Evolutionary conservation across 2,888 invertebrate species (phyloP), one percentile per base, ranked within the genome.

Genomic region (Nomada ferruginata): DNA sequence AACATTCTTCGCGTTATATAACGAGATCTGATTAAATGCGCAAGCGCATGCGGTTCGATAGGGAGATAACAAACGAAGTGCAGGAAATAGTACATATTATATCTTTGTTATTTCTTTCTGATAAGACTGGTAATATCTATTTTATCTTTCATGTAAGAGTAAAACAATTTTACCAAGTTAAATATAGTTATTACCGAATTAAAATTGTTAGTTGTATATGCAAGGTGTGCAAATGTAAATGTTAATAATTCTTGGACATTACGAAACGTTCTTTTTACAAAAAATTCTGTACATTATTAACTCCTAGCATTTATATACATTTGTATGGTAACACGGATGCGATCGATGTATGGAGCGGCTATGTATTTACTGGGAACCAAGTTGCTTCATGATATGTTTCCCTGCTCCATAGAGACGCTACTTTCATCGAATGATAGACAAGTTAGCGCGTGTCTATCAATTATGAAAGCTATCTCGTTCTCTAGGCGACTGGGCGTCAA

Each of bases 351-450:
- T 59, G 29, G 53, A 59, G 47, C 69, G 47, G 11, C 36, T 36
- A 7, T 7, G 36, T 36, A 50, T 70, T 55, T 52, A 26, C 20
- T 57, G 52, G 53, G 64, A 71, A 53, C 50, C 23, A 60, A 86
- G 89, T 84, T 89, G 80, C 76, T 83, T 63, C 36, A 76, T 50
- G 18, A 63, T 70, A 79, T 89, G 85, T 55, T 83, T 9, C 65
- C 76, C 89, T 88, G 80, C 23, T 83, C 80, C 18, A 47, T 61
- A 79, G 72, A 86, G 86, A 87, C 89, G 86, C 85, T 83, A 84
- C 85, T 87, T 89, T 87, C 87, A 87, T 79, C 80, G 82, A 89
- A 85, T 89, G 88, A 89, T 85, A 86, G 89, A 89, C 87, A 89
- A 89, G 86, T 86, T 85, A 65, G 23, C 52, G 23, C 79, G 57